These are phyloP conservation scores for Drosophila baimaii DNA, from an alignment of 1,140 invertebrate species.

Conservation along the genomic window DNA sequence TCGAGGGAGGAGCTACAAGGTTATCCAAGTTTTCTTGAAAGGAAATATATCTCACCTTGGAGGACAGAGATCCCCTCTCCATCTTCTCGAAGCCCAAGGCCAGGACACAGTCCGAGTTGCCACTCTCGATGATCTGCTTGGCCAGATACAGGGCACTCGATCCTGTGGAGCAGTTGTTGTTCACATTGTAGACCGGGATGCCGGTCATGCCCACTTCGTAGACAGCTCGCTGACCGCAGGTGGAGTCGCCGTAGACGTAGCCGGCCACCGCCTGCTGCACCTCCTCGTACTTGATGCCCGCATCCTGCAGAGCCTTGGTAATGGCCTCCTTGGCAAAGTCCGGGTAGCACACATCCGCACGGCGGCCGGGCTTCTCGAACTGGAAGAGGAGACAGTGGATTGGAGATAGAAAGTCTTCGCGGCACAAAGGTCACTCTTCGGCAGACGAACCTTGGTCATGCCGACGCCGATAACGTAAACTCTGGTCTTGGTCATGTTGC, in stretches of 20 bases:
- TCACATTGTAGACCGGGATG: conserved; percentile 99
- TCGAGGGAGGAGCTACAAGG: background rate
- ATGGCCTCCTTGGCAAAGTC: conserved; percentile 97
- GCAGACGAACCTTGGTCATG: conserved; percentile 93
- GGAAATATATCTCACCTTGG: conserved; percentile 85
- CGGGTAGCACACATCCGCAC: conserved; percentile 95
- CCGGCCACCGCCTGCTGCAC: conserved; percentile 96
- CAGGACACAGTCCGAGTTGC: conserved; percentile 93
- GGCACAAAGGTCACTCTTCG: conserved; percentile 54
- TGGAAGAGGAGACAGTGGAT: conserved; percentile 36
- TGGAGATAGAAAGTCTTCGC: background rate
- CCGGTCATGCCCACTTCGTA: conserved; percentile 98
- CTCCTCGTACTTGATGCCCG: conserved; percentile 90
- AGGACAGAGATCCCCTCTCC: conserved; percentile 94
- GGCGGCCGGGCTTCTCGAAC: conserved; percentile 92
- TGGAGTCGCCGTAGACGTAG: conserved; percentile 98
- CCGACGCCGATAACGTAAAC: conserved; percentile 98
- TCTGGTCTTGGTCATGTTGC: conserved; percentile 85
- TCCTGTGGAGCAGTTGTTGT: conserved; percentile 99
- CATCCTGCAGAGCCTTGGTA: conserved; percentile 94
- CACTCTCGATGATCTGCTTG: conserved; percentile 95
- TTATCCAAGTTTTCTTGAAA: background rate
- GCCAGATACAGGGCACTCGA: conserved; percentile 95
- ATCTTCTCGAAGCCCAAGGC: conserved; percentile 99
- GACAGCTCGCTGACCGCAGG: conserved; percentile 96